Evolutionary conservation across 2,888 invertebrate genomes (phyloP), one percentile per base, ranked within the genome.

Genomic region (Lasioglossum oenotherae): DNA sequence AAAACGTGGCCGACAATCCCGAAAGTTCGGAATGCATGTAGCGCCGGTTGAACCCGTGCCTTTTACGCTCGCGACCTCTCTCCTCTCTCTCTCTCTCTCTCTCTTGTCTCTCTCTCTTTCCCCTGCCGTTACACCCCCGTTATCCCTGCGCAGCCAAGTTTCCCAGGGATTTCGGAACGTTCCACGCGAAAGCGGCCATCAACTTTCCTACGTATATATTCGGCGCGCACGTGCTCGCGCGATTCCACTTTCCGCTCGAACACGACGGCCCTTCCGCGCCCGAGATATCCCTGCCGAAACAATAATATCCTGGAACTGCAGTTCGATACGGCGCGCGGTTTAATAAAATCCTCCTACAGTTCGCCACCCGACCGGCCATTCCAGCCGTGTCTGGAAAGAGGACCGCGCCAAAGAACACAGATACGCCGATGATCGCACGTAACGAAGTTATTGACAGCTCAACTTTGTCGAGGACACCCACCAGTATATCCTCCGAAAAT

Each of bases 41-140:
- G 69, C 74, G 84, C 78, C 81, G 83, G 86, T 87, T 89, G 90
- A 27, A 89, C 91, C 89, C 72, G 79, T 67, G 74, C 74, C 76
- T 84, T 84, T 84, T 78, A 35, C 64, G 27, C 78, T 53, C 69
- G 38, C 78, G 64, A 57, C 71, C 60, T 19, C 76, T 16, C 1
- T 31, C 3, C 76, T 16, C 41, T 38, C 69, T 23, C 8, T 8
- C 10, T 23, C 35, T 8, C 10, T 23, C 23, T 10, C 35, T 19
- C 31, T 10, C 1, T 31, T 31, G 31, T 31, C 57, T 27, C n/a
- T 23, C 79, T 8, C 38, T 10, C 6, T 1, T n/a, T 14, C 31
- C n/a, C 35, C n/a, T 8, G 8, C 23, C 4, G 67, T 67, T 35
- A 31, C 23, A 35, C 67, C 67, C 1, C 35, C 35, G 35, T 12